Conservation (phyloP, 1,140 invertebrate genomes). For the Steinernema feltiae region DNA sequence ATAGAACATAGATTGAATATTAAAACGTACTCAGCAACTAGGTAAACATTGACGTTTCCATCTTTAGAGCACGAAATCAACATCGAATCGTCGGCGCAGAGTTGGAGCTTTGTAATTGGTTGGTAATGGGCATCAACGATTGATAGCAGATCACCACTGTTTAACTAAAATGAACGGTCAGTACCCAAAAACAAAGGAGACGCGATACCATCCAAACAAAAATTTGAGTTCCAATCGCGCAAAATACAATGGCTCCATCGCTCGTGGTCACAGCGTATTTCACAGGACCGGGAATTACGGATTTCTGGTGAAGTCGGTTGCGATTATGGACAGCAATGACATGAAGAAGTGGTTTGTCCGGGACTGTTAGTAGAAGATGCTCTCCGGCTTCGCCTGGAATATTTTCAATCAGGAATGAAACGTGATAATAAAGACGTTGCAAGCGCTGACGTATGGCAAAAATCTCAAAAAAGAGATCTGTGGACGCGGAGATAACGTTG, state of each 20-base stretch:
- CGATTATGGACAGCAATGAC: conserved; percentile 22
- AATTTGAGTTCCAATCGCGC: conserved; percentile 21
- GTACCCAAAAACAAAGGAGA: background rate
- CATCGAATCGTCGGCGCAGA: conserved; percentile 29
- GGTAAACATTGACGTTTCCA: conserved; percentile 28
- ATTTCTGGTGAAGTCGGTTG: conserved; percentile 26
- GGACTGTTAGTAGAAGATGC: conserved; percentile 26
- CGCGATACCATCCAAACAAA: conserved; percentile 20
- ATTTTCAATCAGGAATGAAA: conserved; percentile 17
- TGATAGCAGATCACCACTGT: conserved; percentile 27
- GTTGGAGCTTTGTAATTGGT: conserved; percentile 15
- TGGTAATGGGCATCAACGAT: conserved; percentile 35
- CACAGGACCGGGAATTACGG: conserved; percentile 20
- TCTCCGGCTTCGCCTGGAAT: conserved; percentile 21
- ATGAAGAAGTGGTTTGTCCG: conserved; percentile 29
- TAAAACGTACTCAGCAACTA: conserved; percentile 29
- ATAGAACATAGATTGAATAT: background rate
- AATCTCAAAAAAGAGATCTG: too few relatives aligned
- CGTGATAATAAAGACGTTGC: too few relatives aligned
- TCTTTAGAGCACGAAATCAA: conserved; percentile 28
- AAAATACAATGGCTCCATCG: conserved; percentile 28
- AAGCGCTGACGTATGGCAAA: too few relatives aligned
- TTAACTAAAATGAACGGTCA: conserved; percentile 21
- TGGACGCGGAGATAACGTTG: too few relatives aligned
- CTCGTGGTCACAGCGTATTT: conserved; percentile 5